Evolutionary conservation across 2,113 vertebrate genomes (phyloP).

Genomic region (Oncorhynchus clarkii): DNA sequence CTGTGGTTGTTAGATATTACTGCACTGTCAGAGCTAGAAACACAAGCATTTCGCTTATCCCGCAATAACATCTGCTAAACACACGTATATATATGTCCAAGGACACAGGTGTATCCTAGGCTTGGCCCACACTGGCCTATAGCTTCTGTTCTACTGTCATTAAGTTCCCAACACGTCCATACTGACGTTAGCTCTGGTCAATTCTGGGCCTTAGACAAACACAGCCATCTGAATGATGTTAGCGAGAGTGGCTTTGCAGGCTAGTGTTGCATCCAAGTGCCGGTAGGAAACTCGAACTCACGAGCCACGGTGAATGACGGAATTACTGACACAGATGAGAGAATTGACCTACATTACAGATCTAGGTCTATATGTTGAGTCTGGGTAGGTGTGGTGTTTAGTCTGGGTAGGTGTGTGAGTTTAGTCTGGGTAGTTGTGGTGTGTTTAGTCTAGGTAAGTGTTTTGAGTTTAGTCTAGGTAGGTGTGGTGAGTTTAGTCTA

Average conservation of each 20-base stretch:
- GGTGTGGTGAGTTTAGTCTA: too few species aligned
- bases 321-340: constrained; percentile 66
- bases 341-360: constrained; percentile 25
- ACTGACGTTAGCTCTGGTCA: constrained; percentile 36
- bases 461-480: too few species aligned
- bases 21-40: too few species aligned
- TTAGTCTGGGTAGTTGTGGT: too few species aligned
- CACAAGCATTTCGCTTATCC: too few species aligned
- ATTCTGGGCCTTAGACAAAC: constrained; percentile 64
- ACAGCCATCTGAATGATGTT: constrained; percentile 69
- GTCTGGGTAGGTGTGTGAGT: too few species aligned
- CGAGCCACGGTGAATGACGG: constrained; percentile 58
- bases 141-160: constrained; percentile 62
- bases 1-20: too few species aligned
- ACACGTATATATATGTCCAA: constrained; percentile 1
- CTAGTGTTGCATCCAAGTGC: constrained; percentile 40
- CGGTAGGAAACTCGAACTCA: constrained; percentile 70
- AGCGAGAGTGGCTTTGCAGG: constrained; percentile 57
- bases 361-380: constrained; percentile 3
- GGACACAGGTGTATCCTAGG: constrained; percentile 61
- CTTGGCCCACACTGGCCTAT: constrained; percentile 60
- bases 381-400: too few species aligned
- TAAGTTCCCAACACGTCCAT: constrained; percentile 62
- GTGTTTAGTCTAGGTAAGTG: too few species aligned
- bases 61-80: too few species aligned